Evolutionary conservation across 2,113 vertebrate species (phyloP).

Genomic region (Bostrychus sinensis): DNA sequence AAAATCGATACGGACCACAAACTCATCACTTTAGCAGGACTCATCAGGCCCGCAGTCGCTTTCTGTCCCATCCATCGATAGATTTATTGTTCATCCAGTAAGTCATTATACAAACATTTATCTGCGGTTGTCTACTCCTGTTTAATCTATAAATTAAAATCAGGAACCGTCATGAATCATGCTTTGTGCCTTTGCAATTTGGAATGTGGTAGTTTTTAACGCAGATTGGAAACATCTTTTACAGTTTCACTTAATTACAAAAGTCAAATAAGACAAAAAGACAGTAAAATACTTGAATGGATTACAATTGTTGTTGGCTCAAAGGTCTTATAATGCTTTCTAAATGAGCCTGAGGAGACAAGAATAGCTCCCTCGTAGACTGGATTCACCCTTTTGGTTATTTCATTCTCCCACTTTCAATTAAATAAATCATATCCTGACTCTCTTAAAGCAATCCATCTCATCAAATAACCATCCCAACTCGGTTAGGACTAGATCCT

Average conservation of each 20-base stretch:
- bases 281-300: slow-evolving; percentile 1
- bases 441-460: slow-evolving; percentile 26
- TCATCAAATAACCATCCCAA: slow-evolving; percentile 36
- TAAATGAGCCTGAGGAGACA: slow-evolving; percentile 1
- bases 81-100: slow-evolving; percentile 30
- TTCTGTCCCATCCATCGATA: slow-evolving; percentile 9
- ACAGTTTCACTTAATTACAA: slow-evolving; percentile 16
- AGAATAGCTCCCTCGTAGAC: slow-evolving; percentile 17
- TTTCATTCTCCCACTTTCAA: slow-evolving; percentile 27
- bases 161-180: slow-evolving; percentile 14
- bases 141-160: slow-evolving; percentile 20
- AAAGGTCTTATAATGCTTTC: background rate
- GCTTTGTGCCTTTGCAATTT: background rate
- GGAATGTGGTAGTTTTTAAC: slow-evolving; percentile 3
- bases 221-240: slow-evolving; percentile 10
- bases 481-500: slow-evolving; percentile 17
- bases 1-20: slow-evolving; percentile 43
- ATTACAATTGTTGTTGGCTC: background rate
- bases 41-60: slow-evolving; percentile 33
- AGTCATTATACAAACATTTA: slow-evolving; percentile 51
- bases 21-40: slow-evolving; percentile 32
- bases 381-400: slow-evolving; percentile 17
- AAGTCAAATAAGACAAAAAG: slow-evolving; percentile 10
- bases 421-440: slow-evolving; percentile 49
- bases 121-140: slow-evolving; percentile 7